Percentiles rank a stretch among this genome's conserved stretches.
phyloP scores from a whole-genome alignment of 2,797 vertebrate genomes.

The Cirrhinus mrigala region DNA sequence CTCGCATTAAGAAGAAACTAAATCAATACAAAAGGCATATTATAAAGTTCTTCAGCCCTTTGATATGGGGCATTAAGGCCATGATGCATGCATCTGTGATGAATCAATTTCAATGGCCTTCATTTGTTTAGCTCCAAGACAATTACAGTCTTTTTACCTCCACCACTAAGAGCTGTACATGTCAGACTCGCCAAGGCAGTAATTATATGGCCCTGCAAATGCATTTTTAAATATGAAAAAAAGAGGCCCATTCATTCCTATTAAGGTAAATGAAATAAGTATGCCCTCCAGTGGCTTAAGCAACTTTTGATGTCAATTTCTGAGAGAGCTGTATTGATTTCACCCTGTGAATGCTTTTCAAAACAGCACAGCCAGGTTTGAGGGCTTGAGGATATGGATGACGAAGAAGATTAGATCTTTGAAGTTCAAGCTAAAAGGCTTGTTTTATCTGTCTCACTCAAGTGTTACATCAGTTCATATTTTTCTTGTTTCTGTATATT shows the following conservation, averaged over 20 bases:
- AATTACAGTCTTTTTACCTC: constrained; percentile 42
- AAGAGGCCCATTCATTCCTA: constrained; percentile 32
- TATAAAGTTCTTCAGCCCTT: constrained; percentile 41
- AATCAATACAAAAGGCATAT: constrained; percentile 55
- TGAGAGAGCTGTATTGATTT: constrained; percentile 46
- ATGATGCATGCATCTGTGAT: constrained; percentile 67
- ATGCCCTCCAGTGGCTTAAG: constrained; percentile 25
- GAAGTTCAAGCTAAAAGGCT: constrained; percentile 31
- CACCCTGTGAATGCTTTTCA: constrained; percentile 20
- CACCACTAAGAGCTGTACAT: constrained; percentile 27
- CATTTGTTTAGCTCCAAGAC: constrained; percentile 56
- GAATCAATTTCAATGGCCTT: constrained; percentile 73
- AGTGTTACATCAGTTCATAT: constrained; percentile 17
- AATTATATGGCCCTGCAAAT: constrained; percentile 66
- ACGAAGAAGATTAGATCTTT: constrained; percentile 47
- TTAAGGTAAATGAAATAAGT: constrained; percentile 42
- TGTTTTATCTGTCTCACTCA: constrained; percentile 20
- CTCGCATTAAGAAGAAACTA: constrained; percentile 47
- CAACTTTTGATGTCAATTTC: constrained; percentile 35
- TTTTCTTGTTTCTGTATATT: constrained; percentile 33
- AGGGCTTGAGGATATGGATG: constrained; percentile 27
- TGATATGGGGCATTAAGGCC: constrained; percentile 61
- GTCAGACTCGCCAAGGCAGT: constrained; percentile 66
- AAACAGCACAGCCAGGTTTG: constrained; percentile 16
- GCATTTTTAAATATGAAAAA: constrained; percentile 43